phyloP scores from a whole-genome alignment of 2,113 vertebrate species.

The Steatornis caripensis region DNA sequence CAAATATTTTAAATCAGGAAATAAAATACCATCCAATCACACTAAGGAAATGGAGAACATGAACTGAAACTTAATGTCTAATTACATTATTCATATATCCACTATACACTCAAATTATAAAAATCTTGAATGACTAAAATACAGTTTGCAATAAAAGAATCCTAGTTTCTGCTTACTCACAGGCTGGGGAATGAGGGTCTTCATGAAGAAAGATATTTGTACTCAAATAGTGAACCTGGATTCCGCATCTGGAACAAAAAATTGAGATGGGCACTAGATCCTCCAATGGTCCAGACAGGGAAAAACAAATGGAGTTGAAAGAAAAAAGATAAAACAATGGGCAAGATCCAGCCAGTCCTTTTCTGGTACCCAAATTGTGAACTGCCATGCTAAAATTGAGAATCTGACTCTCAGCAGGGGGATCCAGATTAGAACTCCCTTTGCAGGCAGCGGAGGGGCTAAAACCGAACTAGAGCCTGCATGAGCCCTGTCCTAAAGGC shows the following conservation, averaged over 20 bases:
- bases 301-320: background rate
- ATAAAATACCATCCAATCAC: background rate
- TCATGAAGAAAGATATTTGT: background rate
- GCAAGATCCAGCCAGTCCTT: background rate
- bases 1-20: slow-evolving; percentile 14
- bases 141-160: background rate
- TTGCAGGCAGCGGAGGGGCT: background rate
- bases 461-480: background rate
- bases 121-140: background rate
- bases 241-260: background rate
- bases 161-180: background rate
- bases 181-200: background rate
- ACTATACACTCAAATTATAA: background rate
- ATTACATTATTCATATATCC: background rate
- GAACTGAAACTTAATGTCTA: background rate
- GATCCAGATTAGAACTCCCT: background rate
- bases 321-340: background rate
- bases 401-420: background rate
- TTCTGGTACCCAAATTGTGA: background rate
- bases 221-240: background rate
- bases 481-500: background rate
- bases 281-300: background rate
- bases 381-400: background rate
- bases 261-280: background rate
- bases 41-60: slow-evolving; percentile 34